phyloP scores from a whole-genome alignment of 1,140 invertebrate species.

The Tribolium castaneum region DNA sequence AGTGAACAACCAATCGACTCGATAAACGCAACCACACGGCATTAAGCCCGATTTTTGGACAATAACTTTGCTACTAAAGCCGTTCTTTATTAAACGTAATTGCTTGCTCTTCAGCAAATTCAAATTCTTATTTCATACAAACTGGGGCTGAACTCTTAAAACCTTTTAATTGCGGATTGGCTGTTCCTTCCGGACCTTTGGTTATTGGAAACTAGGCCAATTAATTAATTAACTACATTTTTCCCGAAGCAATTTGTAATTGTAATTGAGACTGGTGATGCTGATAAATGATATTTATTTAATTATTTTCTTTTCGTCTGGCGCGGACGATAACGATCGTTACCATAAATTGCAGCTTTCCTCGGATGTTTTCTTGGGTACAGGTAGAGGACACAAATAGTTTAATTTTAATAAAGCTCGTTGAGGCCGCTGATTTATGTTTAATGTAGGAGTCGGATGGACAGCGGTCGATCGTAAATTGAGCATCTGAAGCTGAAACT shows the following conservation, averaged over 20 bases:
- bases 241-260: no score
- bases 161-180: no score
- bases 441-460: slow-evolving; percentile 42
- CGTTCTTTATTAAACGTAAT: background rate
- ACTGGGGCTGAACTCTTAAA: no score
- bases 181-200: no score
- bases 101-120: no score
- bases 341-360: background rate
- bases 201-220: no score
- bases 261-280: no score
- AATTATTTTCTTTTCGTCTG: background rate
- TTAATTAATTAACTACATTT: no score
- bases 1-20: background rate
- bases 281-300: background rate
- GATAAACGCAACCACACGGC: background rate
- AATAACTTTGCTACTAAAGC: background rate
- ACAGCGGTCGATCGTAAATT: slow-evolving; percentile 57
- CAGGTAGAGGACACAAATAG: background rate
- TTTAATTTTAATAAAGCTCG: slow-evolving; percentile 19
- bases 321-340: no score
- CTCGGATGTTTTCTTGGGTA: background rate
- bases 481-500: slow-evolving; percentile 58
- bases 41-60: background rate
- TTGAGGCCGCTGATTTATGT: slow-evolving; percentile 45
- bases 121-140: no score